phyloP scores from a whole-genome alignment of 2,797 vertebrate species.

The Nasua narica region DNA sequence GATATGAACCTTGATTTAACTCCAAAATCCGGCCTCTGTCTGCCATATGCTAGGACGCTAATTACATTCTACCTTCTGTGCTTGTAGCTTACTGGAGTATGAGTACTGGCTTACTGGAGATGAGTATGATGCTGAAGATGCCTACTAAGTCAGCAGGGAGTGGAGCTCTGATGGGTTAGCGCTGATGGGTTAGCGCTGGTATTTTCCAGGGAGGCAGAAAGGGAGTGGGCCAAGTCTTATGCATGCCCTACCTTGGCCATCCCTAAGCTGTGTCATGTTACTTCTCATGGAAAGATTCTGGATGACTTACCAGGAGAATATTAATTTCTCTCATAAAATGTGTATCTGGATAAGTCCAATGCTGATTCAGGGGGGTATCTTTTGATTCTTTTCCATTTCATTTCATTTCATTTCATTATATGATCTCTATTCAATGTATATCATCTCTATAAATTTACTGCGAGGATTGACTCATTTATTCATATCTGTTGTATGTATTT shows the following conservation, averaged over 20 bases:
- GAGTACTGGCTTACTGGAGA: background rate
- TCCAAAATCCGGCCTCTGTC: background rate
- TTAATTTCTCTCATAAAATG: background rate
- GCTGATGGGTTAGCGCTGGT: background rate
- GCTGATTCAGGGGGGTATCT: background rate
- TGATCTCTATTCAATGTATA: background rate
- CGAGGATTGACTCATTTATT: background rate
- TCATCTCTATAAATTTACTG: background rate
- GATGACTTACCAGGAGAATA: background rate
- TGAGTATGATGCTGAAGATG: background rate
- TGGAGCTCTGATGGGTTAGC: background rate
- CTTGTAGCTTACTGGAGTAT: background rate
- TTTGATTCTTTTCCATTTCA: background rate
- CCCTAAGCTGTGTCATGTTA: background rate
- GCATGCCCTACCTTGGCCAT: background rate
- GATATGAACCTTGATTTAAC: background rate
- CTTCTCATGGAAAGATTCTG: background rate
- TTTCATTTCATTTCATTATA: background rate
- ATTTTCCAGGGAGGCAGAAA: background rate
- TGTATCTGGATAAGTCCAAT: background rate
- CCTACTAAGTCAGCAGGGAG: background rate
- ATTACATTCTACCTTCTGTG: background rate
- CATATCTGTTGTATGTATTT: conserved; percentile 12
- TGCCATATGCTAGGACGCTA: background rate
- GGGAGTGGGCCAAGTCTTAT: background rate